phyloP scores from a whole-genome alignment of 2,113 vertebrate species.

The Eleginops maclovinus region DNA sequence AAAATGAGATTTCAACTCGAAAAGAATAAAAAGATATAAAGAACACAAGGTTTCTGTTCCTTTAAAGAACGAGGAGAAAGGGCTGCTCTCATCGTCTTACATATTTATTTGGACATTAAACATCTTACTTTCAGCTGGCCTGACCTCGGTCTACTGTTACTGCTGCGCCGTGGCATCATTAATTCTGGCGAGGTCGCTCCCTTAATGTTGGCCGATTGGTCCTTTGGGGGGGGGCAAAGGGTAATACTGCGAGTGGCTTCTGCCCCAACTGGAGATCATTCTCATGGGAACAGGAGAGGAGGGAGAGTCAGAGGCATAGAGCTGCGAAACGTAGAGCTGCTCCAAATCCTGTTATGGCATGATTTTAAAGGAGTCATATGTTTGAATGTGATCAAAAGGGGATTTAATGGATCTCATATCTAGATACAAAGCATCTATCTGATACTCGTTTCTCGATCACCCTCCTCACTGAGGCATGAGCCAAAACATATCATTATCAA shows the following conservation, averaged over 20 bases:
- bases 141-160: conserved; percentile 39
- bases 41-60: not conserved
- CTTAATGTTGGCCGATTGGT: conserved; percentile 38
- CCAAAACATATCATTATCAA: no score
- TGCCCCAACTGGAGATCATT: conserved; percentile 70
- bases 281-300: conserved; percentile 75
- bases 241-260: conserved; percentile 66
- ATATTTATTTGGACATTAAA: conserved; percentile 65
- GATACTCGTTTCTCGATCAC: no score
- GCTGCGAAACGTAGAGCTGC: conserved; percentile 24
- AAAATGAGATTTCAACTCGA: no score
- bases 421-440: no score
- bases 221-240: conserved; percentile 53
- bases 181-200: conserved; percentile 15
- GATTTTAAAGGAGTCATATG: no score
- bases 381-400: no score
- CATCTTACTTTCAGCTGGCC: conserved; percentile 44
- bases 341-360: no score
- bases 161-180: conserved; percentile 25
- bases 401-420: no score
- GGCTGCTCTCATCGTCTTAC: conserved; percentile 30
- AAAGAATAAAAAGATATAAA: no score
- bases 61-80: conserved; percentile 6
- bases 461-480: no score
- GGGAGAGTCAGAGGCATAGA: conserved; percentile 28